Percentiles rank a stretch among this genome's conserved stretches.
These are phyloP conservation scores for Xanthorhoe designata DNA, from an alignment of 2,888 invertebrate genomes.

Conservation along the genomic window DNA sequence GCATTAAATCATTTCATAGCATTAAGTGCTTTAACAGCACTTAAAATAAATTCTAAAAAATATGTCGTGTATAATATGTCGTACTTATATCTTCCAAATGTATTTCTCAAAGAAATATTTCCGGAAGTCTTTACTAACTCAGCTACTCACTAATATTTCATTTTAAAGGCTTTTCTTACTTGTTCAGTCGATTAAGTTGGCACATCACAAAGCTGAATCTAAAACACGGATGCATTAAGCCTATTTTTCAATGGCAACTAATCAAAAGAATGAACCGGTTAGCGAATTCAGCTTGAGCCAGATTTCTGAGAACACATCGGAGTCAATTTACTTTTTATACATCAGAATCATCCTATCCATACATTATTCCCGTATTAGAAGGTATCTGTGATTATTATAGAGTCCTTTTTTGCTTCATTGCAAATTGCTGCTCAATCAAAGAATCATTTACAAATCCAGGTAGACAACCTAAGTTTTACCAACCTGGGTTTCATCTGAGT, in stretches of 20 bases:
- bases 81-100: too few species aligned
- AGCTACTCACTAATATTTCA: neutral
- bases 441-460: neutral
- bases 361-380: conserved; percentile 55
- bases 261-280: conserved; percentile 59
- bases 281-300: conserved; percentile 53
- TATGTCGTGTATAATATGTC: too few species aligned
- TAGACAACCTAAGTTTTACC: neutral
- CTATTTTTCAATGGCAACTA: conserved; percentile 10
- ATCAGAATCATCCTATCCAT: conserved; percentile 52
- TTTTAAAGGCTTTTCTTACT: neutral
- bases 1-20: too few species aligned
- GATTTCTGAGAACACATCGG: conserved; percentile 55
- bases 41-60: too few species aligned
- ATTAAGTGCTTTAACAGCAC: too few species aligned
- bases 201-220: neutral
- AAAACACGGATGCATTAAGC: neutral
- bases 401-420: conserved; percentile 31
- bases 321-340: conserved; percentile 65
- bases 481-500: neutral
- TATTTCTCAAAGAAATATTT: neutral
- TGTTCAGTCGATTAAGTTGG: neutral
- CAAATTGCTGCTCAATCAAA: conserved; percentile 23
- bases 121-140: neutral
- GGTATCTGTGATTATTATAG: conserved; percentile 36